These are phyloP conservation scores for honey bee (Apis mellifera) DNA, from an alignment of 1,140 invertebrate species.

Conservation along the genomic window Amel_HAv3.1 CM009941.2:3810001-3810500, in stretches of 20 bases:
- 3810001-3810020: too few species aligned
- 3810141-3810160: too few species aligned
- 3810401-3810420: constrained; percentile 23
- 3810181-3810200: neutral
- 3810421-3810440: constrained; percentile 4
- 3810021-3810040: too few species aligned
- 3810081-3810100: too few species aligned
- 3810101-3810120: too few species aligned
- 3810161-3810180: neutral
- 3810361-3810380: constrained; percentile 1
- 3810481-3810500: neutral
- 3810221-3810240: neutral
- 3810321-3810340: constrained; percentile 2
- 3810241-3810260: neutral
- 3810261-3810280: too few species aligned
- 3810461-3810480: constrained; percentile 8
- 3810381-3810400: constrained; percentile 13
- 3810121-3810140: too few species aligned
- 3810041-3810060: too few species aligned
- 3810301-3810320: constrained; percentile 7
- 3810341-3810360: constrained; percentile 26
- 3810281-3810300: neutral
- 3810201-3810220: neutral
- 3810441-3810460: constrained; percentile 7
- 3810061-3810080: too few species aligned